Evolutionary conservation across 2,888 invertebrate species (phyloP).

Genomic region (Drosophila barbarae): DNA sequence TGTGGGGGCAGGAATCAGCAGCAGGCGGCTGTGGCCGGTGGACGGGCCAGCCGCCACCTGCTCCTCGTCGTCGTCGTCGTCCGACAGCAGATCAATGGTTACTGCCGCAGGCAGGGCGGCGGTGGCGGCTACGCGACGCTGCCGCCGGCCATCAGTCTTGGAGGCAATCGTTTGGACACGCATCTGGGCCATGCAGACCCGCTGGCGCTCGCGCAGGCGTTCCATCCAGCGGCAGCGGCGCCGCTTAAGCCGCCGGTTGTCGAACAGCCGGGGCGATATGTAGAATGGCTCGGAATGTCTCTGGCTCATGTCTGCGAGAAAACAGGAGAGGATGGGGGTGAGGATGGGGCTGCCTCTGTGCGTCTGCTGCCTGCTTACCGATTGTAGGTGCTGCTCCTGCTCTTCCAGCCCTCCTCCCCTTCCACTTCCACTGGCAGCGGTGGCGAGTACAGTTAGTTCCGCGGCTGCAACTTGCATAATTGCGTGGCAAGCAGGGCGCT

Average conservation of each 20-base stretch:
- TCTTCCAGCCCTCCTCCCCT: conserved; percentile 6
- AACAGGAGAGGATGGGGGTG: not conserved
- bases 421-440: conserved; percentile 14
- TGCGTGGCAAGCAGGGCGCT: conserved; percentile 42
- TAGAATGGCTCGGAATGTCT: conserved; percentile 77
- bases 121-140: conserved; percentile 54
- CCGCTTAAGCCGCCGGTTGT: conserved; percentile 75
- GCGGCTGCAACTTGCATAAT: conserved; percentile 70
- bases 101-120: conserved; percentile 63
- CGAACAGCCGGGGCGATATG: conserved; percentile 74
- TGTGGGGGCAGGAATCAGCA: conserved; percentile 36
- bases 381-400: conserved; percentile 1
- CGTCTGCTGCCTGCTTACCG: conserved; percentile 10
- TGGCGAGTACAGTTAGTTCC: conserved; percentile 63
- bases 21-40: conserved; percentile 40
- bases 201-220: conserved; percentile 53
- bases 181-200: conserved; percentile 39
- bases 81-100: conserved; percentile 76
- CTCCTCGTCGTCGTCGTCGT: conserved; percentile 67
- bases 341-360: not conserved
- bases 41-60: conserved; percentile 10
- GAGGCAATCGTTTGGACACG: conserved; percentile 23
- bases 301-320: conserved; percentile 52
- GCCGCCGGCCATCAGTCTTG: conserved; percentile 53
- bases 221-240: conserved; percentile 67